phyloP scores from a whole-genome alignment of 2,797 vertebrate species.

The Odontamblyopus rebecca region DNA sequence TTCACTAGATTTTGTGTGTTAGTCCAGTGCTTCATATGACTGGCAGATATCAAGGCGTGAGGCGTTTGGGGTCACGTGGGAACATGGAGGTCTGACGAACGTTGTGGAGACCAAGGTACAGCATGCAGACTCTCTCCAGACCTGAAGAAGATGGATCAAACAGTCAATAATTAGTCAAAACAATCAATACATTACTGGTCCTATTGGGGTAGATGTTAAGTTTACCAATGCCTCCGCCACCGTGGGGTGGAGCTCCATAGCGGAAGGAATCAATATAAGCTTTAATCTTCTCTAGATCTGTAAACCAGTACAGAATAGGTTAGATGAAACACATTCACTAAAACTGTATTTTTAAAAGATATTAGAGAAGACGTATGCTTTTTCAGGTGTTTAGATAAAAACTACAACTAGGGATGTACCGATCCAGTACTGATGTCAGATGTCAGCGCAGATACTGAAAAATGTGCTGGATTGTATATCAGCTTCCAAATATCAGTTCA shows the following conservation, averaged over 20 bases:
- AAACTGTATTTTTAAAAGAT: neutral
- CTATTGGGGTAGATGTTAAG: neutral
- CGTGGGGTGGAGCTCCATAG: conserved; percentile 94
- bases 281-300: conserved; percentile 99
- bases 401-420: too few relatives aligned
- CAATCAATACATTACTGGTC: neutral
- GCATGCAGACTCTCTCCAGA: conserved; percentile 97
- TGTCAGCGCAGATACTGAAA: too few relatives aligned
- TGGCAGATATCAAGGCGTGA: conserved; percentile 81
- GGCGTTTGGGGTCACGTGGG: conserved; percentile 95
- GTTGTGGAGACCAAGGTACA: conserved; percentile 95
- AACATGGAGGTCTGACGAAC: conserved; percentile 99
- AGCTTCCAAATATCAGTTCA: too few relatives aligned
- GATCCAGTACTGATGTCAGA: too few relatives aligned
- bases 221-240: conserved; percentile 96
- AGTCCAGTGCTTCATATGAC: conserved; percentile 4
- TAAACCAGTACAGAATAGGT: neutral
- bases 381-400: too few relatives aligned
- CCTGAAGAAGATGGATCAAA: conserved; percentile 69
- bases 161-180: neutral
- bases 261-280: conserved; percentile 97
- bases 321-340: neutral
- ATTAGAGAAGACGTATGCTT: too few relatives aligned
- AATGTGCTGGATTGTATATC: too few relatives aligned
- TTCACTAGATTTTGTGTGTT: conserved; percentile 22